These are phyloP conservation scores for Otus sunia DNA, from an alignment of 2,113 vertebrate genomes.

Conservation along the genomic window DNA sequence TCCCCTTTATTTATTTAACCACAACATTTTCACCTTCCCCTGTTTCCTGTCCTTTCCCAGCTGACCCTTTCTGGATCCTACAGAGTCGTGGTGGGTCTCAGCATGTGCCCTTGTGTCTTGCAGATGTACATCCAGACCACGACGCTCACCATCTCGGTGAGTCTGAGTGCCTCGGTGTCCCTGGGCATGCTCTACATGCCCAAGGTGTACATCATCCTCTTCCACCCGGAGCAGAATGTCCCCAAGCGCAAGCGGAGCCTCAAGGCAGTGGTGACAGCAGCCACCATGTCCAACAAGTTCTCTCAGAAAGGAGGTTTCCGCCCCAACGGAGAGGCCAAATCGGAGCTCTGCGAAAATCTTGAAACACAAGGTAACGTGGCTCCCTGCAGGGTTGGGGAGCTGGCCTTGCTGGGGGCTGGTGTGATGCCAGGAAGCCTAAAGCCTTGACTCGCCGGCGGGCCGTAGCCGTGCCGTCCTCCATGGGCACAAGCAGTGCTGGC, in stretches of 20 bases:
- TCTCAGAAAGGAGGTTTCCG: constrained; percentile 90
- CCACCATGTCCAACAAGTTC: constrained; percentile 98
- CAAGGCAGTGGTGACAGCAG: constrained; percentile 93
- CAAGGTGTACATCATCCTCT: constrained; percentile 95
- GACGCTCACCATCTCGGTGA: constrained; percentile 94
- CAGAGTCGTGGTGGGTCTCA: neutral
- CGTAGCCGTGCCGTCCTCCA: neutral
- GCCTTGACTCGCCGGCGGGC: neutral
- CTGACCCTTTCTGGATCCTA: neutral
- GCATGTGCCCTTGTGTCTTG: constrained; percentile 13
- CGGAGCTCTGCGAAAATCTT: constrained; percentile 92
- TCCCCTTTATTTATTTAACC: neutral
- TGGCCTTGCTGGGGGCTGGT: accelerated
- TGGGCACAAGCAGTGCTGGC: neutral
- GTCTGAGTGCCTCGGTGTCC: constrained; percentile 94
- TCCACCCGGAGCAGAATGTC: constrained; percentile 96
- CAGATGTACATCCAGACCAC: constrained; percentile 98
- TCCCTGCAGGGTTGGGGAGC: accelerated
- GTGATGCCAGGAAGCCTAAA: neutral
- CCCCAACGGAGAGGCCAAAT: constrained; percentile 95
- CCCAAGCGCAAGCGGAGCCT: constrained; percentile 96
- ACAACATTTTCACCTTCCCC: accelerated
- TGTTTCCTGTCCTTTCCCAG: neutral
- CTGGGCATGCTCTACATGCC: constrained; percentile 98
- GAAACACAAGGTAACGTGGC: constrained; percentile 86